Evolutionary conservation across 1,140 invertebrate species (phyloP).

Genomic region (Sitobion miscanthi): DNA sequence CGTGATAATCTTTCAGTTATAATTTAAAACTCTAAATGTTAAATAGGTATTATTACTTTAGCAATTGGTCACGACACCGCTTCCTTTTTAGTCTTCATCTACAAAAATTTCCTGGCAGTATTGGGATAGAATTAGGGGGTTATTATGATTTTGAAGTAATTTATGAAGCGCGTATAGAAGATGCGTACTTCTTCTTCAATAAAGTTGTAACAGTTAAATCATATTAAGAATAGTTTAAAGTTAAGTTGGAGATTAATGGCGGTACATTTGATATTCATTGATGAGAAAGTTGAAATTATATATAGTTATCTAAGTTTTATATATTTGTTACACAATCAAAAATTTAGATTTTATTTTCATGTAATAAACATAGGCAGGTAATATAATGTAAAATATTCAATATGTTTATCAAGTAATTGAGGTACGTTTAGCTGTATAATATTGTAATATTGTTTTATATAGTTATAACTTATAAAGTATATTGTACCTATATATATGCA

Average conservation of each 20-base stretch:
- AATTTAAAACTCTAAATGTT: background rate
- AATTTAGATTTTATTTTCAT: background rate
- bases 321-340: background rate
- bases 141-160: background rate
- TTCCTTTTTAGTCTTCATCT: background rate
- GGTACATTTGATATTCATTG: background rate
- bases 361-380: background rate
- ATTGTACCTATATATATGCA: background rate
- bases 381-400: background rate
- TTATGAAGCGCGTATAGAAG: background rate
- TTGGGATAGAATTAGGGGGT: background rate
- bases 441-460: background rate
- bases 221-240: background rate
- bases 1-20: background rate
- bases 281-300: background rate
- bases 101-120: background rate
- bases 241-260: background rate
- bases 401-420: background rate
- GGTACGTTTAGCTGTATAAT: background rate
- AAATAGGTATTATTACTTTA: background rate
- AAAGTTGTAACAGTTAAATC: background rate
- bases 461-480: background rate
- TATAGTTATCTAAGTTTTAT: background rate
- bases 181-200: too few species aligned
- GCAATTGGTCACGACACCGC: background rate